Conservation (phyloP, 2,113 vertebrate genomes). For the Pionites leucogaster region DNA sequence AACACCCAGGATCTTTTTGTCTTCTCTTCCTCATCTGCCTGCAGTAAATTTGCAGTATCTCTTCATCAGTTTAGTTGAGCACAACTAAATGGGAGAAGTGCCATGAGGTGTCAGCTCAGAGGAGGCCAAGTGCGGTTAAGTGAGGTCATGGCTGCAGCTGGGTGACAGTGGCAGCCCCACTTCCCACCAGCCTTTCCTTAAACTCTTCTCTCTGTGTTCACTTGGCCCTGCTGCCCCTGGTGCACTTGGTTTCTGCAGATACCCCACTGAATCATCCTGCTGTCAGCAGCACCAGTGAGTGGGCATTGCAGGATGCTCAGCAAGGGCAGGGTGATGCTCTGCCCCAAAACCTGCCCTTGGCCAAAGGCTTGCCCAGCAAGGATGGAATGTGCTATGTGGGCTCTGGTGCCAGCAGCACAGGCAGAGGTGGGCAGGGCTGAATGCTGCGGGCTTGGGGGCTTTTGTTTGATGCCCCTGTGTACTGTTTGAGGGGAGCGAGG, state of each 20-base stretch:
- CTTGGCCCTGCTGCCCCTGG: background rate
- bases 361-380: fast-evolving
- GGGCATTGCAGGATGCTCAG: background rate
- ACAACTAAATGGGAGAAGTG: background rate
- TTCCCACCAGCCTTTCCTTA: background rate
- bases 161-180: background rate
- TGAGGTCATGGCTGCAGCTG: background rate
- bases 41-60: background rate
- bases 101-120: background rate
- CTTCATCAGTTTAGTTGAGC: background rate
- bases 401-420: background rate
- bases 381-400: background rate
- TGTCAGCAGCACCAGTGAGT: background rate
- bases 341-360: background rate
- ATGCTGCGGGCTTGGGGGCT: background rate
- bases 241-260: fast-evolving
- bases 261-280: background rate
- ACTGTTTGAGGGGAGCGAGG: background rate
- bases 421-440: background rate
- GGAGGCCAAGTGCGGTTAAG: background rate
- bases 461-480: background rate
- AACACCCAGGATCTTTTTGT: background rate
- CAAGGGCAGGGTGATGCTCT: background rate
- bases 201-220: background rate
- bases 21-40: background rate